A percentile compares a stretch with the other conserved stretches of the same genome.
These are phyloP conservation scores for Platysternon megacephalum DNA, from an alignment of 2,113 vertebrate species.

Conservation along the genomic window DNA sequence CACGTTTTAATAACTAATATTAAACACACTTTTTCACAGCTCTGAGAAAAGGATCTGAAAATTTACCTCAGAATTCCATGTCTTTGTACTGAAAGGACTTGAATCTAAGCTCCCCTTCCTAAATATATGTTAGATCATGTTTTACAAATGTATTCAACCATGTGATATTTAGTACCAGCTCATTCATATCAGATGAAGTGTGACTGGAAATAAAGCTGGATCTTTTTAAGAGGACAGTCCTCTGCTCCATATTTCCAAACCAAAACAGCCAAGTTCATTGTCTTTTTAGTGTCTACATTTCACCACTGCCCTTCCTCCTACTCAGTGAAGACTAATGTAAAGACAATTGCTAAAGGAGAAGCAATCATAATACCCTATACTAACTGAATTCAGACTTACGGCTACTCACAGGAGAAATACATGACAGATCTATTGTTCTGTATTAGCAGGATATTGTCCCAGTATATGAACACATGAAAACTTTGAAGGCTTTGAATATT, in stretches of 20 bases:
- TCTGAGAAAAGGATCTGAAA: not conserved
- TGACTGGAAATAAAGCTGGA: conserved; percentile 75
- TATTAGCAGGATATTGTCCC: conserved; percentile 85
- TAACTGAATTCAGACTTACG: conserved; percentile 77
- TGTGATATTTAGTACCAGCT: conserved; percentile 63
- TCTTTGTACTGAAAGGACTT: not conserved
- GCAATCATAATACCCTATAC: conserved; percentile 75
- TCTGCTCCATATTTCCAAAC: conserved; percentile 73
- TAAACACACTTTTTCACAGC: not conserved
- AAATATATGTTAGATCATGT: conserved; percentile 62
- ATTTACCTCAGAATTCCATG: not conserved
- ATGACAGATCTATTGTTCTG: conserved; percentile 88
- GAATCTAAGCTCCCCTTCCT: conserved; percentile 4
- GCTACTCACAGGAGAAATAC: conserved; percentile 81
- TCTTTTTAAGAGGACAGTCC: conserved; percentile 67
- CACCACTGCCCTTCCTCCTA: conserved; percentile 67
- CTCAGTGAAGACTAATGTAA: conserved; percentile 75
- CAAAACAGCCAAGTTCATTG: conserved; percentile 73
- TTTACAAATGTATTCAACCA: conserved; percentile 74
- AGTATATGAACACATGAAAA: conserved; percentile 85
- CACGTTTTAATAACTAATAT: not conserved
- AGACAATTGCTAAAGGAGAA: conserved; percentile 73
- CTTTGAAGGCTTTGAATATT: conserved; percentile 87
- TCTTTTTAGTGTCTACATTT: conserved; percentile 69
- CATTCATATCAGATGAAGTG: conserved; percentile 77